Base-by-base conservation (phyloP, 2,888 invertebrate genomes). In the Brachyptera risi region DNA sequence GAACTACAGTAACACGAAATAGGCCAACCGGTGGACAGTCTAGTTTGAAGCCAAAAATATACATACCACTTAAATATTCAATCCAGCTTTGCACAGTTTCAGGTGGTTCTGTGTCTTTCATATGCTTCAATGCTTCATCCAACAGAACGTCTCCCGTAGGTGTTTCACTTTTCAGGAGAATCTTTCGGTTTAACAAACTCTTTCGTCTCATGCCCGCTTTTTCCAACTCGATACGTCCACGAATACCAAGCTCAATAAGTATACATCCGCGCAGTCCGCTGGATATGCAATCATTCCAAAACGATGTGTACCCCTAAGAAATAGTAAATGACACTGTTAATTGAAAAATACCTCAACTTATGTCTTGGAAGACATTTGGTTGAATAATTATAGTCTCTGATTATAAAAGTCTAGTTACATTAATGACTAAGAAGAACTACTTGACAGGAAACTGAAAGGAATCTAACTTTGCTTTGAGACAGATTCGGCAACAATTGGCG, bases 271-370 rank as follows among this genome's bases (percentile, higher is more conserved):
- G 85, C 66, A 99, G 81, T 44, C 99, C 99, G 71, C 96, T 96
- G 68, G 98, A 98, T 83, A 99, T 98, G 80, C 98, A 99, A 79
- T 99, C 99, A 79, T 99, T 99, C 99, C 99, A 99, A 80, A 99
- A 99, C 60, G 98, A 99, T 74, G 97, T 97, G 81, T 97, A 97
- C 66, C 97, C 97, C 94, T 96, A 75, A 68, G 74, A 70, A 65
- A 47, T 54, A 77, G 77, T 65, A 67, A 44, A 42, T 59, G 35
- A 44, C 59, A 38, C n/a, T n/a, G n/a, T n/a, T n/a, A n/a, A n/a
- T n/a, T n/a, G n/a, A n/a, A n/a, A n/a, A n/a, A n/a, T n/a, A n/a
- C n/a, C n/a, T n/a, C n/a, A n/a, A n/a, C n/a, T n/a, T n/a, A n/a
- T n/a, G n/a, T n/a, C n/a, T n/a, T n/a, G n/a, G n/a, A n/a, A n/a